phyloP scores from a whole-genome alignment of 2,797 vertebrate genomes.

The Muscicapa comitata region DNA sequence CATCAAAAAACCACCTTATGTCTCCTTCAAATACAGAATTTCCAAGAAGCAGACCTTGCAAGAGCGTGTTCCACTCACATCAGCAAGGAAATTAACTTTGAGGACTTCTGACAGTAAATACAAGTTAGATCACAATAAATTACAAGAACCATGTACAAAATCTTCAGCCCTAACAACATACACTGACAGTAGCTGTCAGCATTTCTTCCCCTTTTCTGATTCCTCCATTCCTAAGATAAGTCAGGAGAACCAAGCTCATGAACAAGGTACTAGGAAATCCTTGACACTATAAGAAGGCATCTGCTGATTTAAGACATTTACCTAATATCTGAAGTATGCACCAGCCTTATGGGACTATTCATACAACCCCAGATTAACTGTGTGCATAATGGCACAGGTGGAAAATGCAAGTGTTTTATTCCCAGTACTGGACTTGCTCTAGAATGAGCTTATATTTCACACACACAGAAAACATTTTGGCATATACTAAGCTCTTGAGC shows the following conservation, averaged over 20 bases:
- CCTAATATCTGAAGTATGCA: background rate
- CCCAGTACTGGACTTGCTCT: background rate
- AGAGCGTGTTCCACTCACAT: background rate
- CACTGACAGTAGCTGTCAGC: background rate
- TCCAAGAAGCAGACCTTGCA: background rate
- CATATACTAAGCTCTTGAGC: background rate
- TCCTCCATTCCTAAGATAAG: background rate
- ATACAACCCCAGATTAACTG: background rate
- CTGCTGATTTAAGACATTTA: background rate
- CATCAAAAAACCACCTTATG: background rate
- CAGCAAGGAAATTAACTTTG: background rate
- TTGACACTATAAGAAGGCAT: background rate
- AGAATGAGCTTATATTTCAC: background rate
- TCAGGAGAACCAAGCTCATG: background rate
- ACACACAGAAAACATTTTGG: background rate
- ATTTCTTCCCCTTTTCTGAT: background rate
- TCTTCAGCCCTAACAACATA: background rate
- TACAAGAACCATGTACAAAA: background rate
- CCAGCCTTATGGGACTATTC: background rate
- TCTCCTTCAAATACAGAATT: background rate
- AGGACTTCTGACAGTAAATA: background rate
- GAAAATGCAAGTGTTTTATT: background rate
- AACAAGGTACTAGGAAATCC: background rate
- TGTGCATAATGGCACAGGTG: background rate
- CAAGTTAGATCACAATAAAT: background rate